Base-by-base conservation (phyloP, 1,140 invertebrate genomes). In the Coboldia fuscipes region DNA sequence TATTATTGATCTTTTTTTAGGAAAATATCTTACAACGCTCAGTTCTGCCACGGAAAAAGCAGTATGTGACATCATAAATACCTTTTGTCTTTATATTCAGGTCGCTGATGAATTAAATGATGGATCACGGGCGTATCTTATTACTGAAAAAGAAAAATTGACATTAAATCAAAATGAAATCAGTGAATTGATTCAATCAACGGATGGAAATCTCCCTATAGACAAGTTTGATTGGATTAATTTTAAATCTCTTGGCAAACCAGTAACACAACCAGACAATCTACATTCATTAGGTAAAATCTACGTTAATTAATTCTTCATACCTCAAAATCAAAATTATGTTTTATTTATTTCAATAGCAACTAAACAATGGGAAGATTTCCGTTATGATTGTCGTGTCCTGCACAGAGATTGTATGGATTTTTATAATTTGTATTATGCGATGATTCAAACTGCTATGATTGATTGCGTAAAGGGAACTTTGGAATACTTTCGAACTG, bases 361-460 rank as follows among this genome's bases (percentile, higher is more conserved):
- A 30, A 43, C 46, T 32, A 39, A 41, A 14, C 45, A 45, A 21
- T 41, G 48, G 40, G 46, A 50, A 35, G 42, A 39, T 37, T 41
- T 50, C 8, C 39, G 42, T 33, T 60, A 69, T 42, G 70, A 75
- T 40, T 43, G 70, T 15, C 43, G 45, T 37, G 61, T 61, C 31
- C 59, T 72, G 9, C 65, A 74, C 12, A 67, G 65, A 24, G 71
- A 78, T 47, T 76, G 72, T 40, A 70, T 77, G 48, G 74, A 80
- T 45, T 46, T 79, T 14, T 79, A 77, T 49, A 65, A 65, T 7
- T 74, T 69, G 47, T 80, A 75, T 43, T 75, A 76, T 45, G 65
- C 65, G 20, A 76, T 75, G 54, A 63, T 75, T 15, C 56, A 71
- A 26, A 70, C 75, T 38, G 53, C 71, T n/a, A 54, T 81, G 14